These are phyloP conservation scores for Drosophila subsilvestris DNA, from an alignment of 2,888 invertebrate genomes.

Conservation along the genomic window DNA sequence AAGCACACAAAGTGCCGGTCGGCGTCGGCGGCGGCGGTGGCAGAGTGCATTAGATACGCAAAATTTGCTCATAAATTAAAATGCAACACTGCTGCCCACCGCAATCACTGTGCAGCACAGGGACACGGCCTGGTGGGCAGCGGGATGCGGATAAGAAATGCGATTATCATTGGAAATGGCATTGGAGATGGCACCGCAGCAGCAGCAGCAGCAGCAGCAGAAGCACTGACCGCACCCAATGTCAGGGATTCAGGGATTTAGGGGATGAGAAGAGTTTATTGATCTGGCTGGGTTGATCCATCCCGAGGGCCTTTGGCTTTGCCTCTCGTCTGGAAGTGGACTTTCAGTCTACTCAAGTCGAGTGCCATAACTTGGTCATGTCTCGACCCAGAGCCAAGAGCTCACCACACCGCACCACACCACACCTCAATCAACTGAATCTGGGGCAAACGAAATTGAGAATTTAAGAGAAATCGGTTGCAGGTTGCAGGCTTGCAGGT, in stretches of 20 bases:
- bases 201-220: no score
- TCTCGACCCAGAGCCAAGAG: not conserved
- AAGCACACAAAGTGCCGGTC: constrained; percentile 34
- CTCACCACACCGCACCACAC: not conserved
- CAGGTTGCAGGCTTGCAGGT: not conserved
- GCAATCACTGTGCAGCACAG: not conserved
- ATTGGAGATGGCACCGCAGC: no score
- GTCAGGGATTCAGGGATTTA: not conserved
- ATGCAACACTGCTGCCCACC: constrained; percentile 31
- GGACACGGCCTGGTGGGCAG: no score
- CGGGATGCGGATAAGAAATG: constrained; percentile 5
- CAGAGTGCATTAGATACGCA: constrained; percentile 66
- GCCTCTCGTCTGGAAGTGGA: no score
- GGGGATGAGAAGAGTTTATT: not conserved
- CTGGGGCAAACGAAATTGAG: constrained; percentile 4
- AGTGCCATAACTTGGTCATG: not conserved
- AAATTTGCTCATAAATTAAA: constrained; percentile 72
- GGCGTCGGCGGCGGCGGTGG: not conserved
- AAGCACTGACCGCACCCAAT: constrained; percentile 1
- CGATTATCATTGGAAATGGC: not conserved
- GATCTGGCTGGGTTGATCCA: not conserved
- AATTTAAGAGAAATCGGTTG: not conserved
- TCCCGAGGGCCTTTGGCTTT: no score
- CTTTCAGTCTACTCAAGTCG: no score
- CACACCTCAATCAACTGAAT: constrained; percentile 6